Base-by-base conservation (phyloP, 53 echinoderm and acorn worm genomes). In the Crossaster papposus region DNA sequence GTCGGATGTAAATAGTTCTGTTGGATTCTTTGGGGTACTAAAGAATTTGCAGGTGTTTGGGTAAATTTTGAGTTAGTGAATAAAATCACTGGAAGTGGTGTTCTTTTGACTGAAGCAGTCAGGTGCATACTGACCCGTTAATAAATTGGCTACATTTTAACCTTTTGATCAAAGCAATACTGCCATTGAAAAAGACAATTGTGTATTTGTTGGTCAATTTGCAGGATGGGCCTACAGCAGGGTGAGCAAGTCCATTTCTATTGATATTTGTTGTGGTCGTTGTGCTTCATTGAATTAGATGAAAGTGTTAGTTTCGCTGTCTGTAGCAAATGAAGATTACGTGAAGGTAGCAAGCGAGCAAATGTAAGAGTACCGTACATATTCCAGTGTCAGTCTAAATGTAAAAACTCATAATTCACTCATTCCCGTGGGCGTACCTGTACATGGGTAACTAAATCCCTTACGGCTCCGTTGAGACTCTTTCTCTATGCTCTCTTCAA, bases 241-340 rank as follows among this genome's bases (percentile, higher is more conserved):
- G 44, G 5, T 44, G 44, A 1, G n/a, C n/a, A 44, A 44, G 5
- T 44, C 9, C 1, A 12, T 68, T 35, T 30, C 35, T 74, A 18
- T 35, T 34, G 75, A 36, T 18, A 38, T 9, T 44, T 44, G 44
- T 44, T 44, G 5, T 44, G 44, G 44, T 44, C 9, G 44, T 44
- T 44, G 44, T 7, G 44, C 44, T 44, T 44, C 44, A 38, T 38
- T 38, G 2, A 7, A 38, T 38, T 38, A 7, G 38, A 38, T 36
- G 15, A 12, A 74, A 74, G 36, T 74, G 17, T 32, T 17, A 33
- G 34, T 74, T 74, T 74, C 38, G 71, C 18, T 35, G 74, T 74
- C 74, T 35, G 74, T 17, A 74, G 74, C 74, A 74, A 74, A 14
- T 22, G 35, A 74, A 36, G 74, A 74, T 35, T 74, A 36, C 74